Percentiles rank a stretch among this genome's conserved stretches.
Evolutionary conservation across 2,888 invertebrate species (phyloP).

Genomic region (Callyntrura sp.): DNA sequence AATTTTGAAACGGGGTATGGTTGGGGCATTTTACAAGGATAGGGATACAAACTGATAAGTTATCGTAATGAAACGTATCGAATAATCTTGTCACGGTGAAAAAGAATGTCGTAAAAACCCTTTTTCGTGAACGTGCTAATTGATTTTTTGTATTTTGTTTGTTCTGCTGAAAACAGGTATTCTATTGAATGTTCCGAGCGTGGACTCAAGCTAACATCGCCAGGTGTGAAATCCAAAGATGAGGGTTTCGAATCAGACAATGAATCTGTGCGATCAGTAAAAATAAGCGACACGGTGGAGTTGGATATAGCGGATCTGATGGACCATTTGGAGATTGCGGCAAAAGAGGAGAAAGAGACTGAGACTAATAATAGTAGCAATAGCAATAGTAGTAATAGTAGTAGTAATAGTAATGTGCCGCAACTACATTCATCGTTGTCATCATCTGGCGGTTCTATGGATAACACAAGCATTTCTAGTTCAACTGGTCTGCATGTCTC

Average conservation of each 20-base stretch:
- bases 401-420: constrained; percentile 45
- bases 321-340: constrained; percentile 81
- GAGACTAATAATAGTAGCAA: constrained; percentile 60
- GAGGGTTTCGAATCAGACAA: constrained; percentile 84
- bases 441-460: constrained; percentile 82
- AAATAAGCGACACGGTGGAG: constrained; percentile 80
- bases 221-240: constrained; percentile 82
- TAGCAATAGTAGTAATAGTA: constrained; percentile 33
- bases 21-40: constrained; percentile 9
- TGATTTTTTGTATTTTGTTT: constrained; percentile 60
- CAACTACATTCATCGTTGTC: constrained; percentile 79
- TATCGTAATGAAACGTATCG: not conserved
- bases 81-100: not conserved
- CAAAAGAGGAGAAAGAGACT: constrained; percentile 81
- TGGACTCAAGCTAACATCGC: constrained; percentile 83
- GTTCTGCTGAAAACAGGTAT: constrained; percentile 79
- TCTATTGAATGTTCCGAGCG: constrained; percentile 83
- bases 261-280: constrained; percentile 82
- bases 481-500: constrained; percentile 82
- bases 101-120: constrained; percentile 35
- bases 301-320: constrained; percentile 81
- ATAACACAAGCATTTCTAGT: constrained; percentile 82
- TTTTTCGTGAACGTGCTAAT: constrained; percentile 60
- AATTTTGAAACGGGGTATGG: not conserved
- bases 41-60: not conserved